Percentiles rank a stretch among this genome's conserved stretches.
Conservation (phyloP, 2,888 invertebrate genomes). For the Drosophila atripex region DNA sequence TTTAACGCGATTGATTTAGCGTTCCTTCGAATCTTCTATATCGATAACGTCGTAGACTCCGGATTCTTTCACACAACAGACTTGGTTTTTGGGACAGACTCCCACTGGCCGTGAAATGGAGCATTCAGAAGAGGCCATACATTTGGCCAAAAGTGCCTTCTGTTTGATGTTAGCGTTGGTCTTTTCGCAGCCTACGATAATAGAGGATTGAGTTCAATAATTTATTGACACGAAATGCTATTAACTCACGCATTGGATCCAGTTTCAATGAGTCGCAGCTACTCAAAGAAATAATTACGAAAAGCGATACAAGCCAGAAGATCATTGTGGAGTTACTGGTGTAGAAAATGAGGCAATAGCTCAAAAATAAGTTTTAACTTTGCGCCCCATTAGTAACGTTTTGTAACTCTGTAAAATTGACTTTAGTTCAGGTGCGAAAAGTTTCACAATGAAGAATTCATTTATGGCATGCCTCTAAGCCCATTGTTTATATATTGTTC, state of each 20-base stretch:
- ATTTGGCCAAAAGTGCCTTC: background rate
- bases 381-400: background rate
- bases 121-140: background rate
- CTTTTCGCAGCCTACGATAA: background rate
- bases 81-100: background rate
- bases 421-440: slow-evolving; percentile 7
- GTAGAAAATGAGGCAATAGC: background rate
- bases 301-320: background rate
- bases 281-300: background rate
- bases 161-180: background rate
- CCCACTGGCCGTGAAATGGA: background rate
- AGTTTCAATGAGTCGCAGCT: background rate
- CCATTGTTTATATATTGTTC: slow-evolving; percentile 20
- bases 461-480: background rate
- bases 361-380: background rate
- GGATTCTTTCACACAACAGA: background rate
- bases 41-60: no score
- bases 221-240: no score
- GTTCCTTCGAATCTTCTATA: no score
- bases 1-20: no score
- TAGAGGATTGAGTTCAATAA: no score
- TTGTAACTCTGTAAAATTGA: background rate
- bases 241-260: no score
- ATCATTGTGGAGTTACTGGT: background rate
- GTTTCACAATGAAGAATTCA: background rate